phyloP scores from a whole-genome alignment of 2,797 vertebrate genomes.

The Chiroxiphia lanceolata region DNA sequence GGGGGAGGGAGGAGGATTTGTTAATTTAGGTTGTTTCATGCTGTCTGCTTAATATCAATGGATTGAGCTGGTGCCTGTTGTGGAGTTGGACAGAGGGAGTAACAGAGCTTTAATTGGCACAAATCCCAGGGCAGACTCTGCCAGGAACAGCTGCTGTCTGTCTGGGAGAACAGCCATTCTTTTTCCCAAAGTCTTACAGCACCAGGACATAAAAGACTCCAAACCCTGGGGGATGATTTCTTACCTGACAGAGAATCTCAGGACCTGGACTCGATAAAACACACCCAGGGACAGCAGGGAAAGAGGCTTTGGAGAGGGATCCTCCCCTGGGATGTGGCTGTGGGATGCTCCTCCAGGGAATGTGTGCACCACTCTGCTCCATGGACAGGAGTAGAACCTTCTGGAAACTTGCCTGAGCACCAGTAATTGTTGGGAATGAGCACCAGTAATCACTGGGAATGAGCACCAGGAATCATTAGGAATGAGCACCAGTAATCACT shows the following conservation, averaged over 20 bases:
- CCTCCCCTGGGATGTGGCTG: background rate
- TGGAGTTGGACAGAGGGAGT: background rate
- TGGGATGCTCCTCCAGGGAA: rapidly evolving
- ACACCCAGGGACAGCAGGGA: rapidly evolving
- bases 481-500: rapidly evolving
- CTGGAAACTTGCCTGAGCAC: background rate
- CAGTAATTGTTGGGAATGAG: rapidly evolving
- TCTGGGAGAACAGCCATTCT: background rate
- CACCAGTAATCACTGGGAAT: rapidly evolving
- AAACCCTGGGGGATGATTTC: rapidly evolving
- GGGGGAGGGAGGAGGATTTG: background rate
- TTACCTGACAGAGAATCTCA: background rate
- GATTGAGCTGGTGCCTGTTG: background rate
- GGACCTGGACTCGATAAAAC: background rate
- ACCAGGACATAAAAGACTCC: background rate
- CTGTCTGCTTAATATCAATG: background rate
- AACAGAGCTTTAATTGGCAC: background rate
- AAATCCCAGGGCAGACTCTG: background rate
- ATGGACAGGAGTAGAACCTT: rapidly evolving
- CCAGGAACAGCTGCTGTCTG: slow-evolving; percentile 30
- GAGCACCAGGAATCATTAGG: rapidly evolving
- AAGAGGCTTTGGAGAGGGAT: background rate
- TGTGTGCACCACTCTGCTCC: background rate
- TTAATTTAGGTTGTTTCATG: background rate
- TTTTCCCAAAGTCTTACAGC: background rate